Evolutionary conservation across 2,113 vertebrate species (phyloP).

Genomic region (Ctenomys sociabilis): DNA sequence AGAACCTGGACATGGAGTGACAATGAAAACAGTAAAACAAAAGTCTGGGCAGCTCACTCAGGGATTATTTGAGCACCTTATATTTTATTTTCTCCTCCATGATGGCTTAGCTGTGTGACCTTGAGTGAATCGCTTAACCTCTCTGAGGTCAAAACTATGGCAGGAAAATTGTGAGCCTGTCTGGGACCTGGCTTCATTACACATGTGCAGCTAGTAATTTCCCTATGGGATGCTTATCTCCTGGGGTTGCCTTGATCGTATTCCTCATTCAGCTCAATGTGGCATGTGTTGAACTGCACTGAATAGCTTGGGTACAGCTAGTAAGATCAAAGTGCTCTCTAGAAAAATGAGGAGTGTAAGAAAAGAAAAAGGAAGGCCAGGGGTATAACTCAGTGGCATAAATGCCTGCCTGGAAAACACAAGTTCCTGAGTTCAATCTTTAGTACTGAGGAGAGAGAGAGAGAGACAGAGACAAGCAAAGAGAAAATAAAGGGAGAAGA

Average conservation of each 20-base stretch:
- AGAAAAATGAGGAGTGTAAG: background rate
- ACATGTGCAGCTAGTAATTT: rapidly evolving
- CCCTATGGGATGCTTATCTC: background rate
- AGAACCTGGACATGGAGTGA: background rate
- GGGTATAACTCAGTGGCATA: too few relatives aligned
- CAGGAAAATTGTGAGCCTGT: background rate
- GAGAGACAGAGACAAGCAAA: background rate
- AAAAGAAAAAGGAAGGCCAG: background rate
- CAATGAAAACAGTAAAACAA: background rate
- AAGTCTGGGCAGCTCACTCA: background rate
- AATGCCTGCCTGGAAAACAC: too few relatives aligned
- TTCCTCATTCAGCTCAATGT: background rate
- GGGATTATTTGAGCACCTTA: background rate
- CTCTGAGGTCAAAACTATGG: background rate
- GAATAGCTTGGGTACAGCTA: background rate
- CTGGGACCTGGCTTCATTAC: background rate
- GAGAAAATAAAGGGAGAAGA: background rate
- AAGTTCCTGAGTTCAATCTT: too few relatives aligned
- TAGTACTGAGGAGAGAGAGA: too few relatives aligned
- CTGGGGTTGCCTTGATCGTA: background rate
- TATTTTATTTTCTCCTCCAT: background rate
- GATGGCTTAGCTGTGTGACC: background rate
- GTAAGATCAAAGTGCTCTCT: background rate
- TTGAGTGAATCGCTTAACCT: background rate
- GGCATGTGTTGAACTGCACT: background rate